These are phyloP conservation scores for Nannobrachium achirus DNA, from an alignment of 2,113 vertebrate genomes.

Conservation along the genomic window DNA sequence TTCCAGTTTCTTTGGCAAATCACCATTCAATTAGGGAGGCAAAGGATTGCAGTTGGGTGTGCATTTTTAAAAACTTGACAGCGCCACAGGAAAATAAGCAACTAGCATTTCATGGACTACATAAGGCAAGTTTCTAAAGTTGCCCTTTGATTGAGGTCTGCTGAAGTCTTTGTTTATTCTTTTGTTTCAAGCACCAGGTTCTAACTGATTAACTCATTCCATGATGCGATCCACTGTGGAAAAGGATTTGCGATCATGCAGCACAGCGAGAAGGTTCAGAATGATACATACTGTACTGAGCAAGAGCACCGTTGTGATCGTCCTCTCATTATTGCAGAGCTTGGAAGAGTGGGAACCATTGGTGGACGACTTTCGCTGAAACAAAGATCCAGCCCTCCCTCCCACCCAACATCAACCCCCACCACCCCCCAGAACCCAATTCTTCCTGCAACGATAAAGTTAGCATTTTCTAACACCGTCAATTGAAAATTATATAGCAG, in stretches of 20 bases:
- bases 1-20: neutral
- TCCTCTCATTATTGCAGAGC: constrained; percentile 77
- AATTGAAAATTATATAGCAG: too few relatives aligned
- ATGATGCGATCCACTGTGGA: constrained; percentile 38
- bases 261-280: constrained; percentile 80
- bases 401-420: constrained; percentile 16
- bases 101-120: constrained; percentile 10
- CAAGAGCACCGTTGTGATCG: constrained; percentile 75
- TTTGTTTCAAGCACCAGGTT: constrained; percentile 30
- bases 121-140: neutral
- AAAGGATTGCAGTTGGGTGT: too few relatives aligned
- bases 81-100: constrained; percentile 21
- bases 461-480: too few relatives aligned
- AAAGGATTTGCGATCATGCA: constrained; percentile 78
- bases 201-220: constrained; percentile 34
- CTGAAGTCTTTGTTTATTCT: too few relatives aligned
- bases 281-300: constrained; percentile 82
- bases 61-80: constrained; percentile 11
- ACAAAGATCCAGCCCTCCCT: constrained; percentile 66
- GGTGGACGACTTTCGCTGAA: constrained; percentile 76
- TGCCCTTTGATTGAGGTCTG: too few relatives aligned
- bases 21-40: too few relatives aligned
- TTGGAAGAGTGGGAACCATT: constrained; percentile 69
- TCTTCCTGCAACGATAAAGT: too few relatives aligned
- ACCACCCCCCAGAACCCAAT: too few relatives aligned